These are phyloP conservation scores for Alaudala cheleensis DNA, from an alignment of 2,113 vertebrate species.

Conservation along the genomic window DNA sequence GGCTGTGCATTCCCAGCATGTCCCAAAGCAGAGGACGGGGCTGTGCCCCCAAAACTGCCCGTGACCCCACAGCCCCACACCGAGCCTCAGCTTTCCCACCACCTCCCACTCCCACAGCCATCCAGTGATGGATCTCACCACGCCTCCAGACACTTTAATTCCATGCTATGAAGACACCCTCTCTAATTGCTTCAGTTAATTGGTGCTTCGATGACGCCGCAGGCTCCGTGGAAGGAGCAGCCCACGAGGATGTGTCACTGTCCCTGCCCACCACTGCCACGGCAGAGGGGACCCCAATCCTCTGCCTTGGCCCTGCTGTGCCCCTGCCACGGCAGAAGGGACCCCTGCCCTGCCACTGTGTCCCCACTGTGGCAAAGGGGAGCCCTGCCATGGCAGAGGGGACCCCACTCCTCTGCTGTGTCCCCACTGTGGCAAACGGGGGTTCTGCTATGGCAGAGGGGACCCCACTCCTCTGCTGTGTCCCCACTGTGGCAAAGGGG, in stretches of 20 bases:
- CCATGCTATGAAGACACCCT: constrained; percentile 46
- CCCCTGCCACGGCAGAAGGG: background rate
- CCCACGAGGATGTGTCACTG: background rate
- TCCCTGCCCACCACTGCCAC: background rate
- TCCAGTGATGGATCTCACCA: background rate
- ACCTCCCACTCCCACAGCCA: background rate
- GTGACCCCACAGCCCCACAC: fast-evolving
- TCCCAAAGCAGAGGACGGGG: fast-evolving
- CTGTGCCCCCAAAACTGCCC: fast-evolving
- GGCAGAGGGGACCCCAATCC: background rate
- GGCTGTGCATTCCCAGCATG: fast-evolving
- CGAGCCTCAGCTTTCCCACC: background rate
- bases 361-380: background rate
- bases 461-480: background rate
- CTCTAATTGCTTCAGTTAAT: constrained; percentile 76
- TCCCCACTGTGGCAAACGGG: background rate
- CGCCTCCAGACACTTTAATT: constrained; percentile 26
- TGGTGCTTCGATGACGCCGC: background rate
- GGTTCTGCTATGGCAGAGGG: background rate
- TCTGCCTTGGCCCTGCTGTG: background rate
- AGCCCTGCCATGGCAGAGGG: background rate
- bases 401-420: background rate
- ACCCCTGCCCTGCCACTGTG: background rate
- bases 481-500: background rate
- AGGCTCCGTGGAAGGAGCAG: background rate